A percentile compares a stretch with the other conserved stretches of the same genome.
Conservation (phyloP, 2,797 vertebrate genomes). For the Premnoplex brunnescens region DNA sequence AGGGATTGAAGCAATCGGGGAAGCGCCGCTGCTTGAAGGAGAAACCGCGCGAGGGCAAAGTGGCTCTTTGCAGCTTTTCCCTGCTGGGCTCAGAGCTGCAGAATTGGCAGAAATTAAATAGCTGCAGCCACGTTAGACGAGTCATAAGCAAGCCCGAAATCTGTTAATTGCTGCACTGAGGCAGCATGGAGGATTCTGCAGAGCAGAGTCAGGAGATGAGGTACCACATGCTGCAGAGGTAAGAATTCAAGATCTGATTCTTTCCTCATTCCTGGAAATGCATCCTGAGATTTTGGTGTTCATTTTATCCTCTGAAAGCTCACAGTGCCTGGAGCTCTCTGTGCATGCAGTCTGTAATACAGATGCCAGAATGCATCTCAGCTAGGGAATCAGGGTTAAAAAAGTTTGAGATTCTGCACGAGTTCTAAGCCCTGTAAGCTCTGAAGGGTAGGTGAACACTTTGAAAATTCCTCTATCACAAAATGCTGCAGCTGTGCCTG, state of each 20-base stretch:
- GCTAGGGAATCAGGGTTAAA: background rate
- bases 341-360: background rate
- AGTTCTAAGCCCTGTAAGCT: background rate
- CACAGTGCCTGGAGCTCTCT: background rate
- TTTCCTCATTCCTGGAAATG: background rate
- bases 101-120: background rate
- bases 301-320: background rate
- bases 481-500: background rate
- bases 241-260: background rate
- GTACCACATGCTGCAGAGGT: constrained; percentile 79
- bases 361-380: background rate
- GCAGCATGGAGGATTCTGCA: constrained; percentile 66
- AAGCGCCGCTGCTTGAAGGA: background rate
- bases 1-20: background rate
- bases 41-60: background rate
- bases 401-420: background rate
- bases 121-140: background rate
- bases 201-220: constrained; percentile 70
- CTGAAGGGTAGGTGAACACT: background rate
- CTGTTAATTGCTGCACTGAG: constrained; percentile 10
- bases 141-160: background rate
- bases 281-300: background rate
- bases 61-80: constrained; percentile 1
- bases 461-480: background rate
- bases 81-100: constrained; percentile 32